Conservation (phyloP, 2,888 invertebrate genomes). For the Monoplex corrugatus region DNA sequence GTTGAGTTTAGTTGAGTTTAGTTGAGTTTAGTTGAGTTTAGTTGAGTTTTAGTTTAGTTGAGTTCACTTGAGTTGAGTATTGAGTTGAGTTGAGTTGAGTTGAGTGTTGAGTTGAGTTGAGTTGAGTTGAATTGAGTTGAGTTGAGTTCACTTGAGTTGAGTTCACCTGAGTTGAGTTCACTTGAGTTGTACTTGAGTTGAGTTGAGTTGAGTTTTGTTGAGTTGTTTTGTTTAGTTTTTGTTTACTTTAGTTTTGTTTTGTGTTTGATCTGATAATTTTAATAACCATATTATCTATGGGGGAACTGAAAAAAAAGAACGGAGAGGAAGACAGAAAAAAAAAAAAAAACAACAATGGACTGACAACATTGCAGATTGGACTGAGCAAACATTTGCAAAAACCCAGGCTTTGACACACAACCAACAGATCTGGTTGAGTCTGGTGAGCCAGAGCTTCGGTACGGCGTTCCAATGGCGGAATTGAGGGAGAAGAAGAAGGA, state of each 20-base stretch:
- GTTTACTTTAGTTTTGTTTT: background rate
- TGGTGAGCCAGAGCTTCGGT: no score
- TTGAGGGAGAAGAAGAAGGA: background rate
- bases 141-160: background rate
- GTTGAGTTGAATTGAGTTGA: background rate
- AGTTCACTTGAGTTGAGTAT: background rate
- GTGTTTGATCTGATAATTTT: background rate
- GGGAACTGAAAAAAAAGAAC: no score
- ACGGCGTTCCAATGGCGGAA: background rate
- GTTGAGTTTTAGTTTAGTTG: background rate
- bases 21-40: no score
- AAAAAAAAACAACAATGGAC: no score
- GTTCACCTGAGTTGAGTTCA: background rate
- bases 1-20: no score
- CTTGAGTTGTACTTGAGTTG: background rate
- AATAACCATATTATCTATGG: no score
- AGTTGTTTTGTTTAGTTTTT: background rate
- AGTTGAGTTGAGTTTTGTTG: background rate
- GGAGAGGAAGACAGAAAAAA: no score
- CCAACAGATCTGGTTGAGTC: no score
- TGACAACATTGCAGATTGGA: no score
- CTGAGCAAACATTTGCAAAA: no score
- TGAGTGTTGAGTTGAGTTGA: background rate
- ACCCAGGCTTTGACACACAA: no score
- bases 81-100: background rate